Base-by-base conservation (phyloP, 2,113 vertebrate genomes). In the Hystrix brachyura region DNA sequence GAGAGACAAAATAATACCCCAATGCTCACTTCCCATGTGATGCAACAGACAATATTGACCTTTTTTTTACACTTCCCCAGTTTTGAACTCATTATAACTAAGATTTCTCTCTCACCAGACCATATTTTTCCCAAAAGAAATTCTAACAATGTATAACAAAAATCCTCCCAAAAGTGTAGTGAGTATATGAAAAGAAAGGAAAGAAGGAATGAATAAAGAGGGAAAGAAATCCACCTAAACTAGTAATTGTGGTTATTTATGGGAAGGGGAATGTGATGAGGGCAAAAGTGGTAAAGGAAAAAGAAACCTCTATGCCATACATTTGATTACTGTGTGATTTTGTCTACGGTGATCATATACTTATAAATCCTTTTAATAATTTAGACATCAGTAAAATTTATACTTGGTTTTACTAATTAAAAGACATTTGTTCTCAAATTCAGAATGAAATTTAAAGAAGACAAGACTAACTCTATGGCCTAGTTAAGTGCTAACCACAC, bases 401-500 rank as follows among this genome's bases (percentile, higher is more conserved):
- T 59, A 57, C 32, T 87, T 76, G 83, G 64, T 71, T 92, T 78
- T 96, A 64, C 76, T 87, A 81, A 83, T 64, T 93, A 85, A 78
- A 94, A 84, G 19, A 88, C n/a, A 81, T 84, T 94, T 95, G n/a
- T 91, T 94, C n/a, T 81, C 62, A 80, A 69, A 57, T 80, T 96
- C 90, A 57, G 9, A 67, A 90, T 92, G 91, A 65, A 97, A 86
- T 0, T 43, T 79, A 38, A 94, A 18, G 53, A 92, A 90, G 43
- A 46, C 48, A 21, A 10, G 55, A 64, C 48, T 82, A 72, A 67
- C 57, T 27, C 34, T 65, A 18, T 91, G 76, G 57, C 95, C 98
- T 74, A 97, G 69, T 97, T 92, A 97, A 98, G 92, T 62, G 34
- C 46, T 96, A 96, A 95, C 87, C 82, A 62, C 79, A 87, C n/a